Conservation (phyloP, 2,888 invertebrate species). For the Lithophane semibrunnea region DNA sequence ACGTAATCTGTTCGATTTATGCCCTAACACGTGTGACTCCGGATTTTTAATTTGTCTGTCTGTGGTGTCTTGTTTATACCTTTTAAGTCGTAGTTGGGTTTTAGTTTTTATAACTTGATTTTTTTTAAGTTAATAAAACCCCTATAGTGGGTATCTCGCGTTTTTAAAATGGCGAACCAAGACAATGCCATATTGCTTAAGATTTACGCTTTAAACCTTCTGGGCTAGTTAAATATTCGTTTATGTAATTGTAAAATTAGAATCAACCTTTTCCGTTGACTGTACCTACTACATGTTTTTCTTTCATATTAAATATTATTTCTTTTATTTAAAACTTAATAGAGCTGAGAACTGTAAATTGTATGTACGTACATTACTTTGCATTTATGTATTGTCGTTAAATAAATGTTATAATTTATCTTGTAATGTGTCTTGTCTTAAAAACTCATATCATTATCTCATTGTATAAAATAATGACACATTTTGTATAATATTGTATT, state of each 20-base stretch:
- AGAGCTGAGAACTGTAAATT: background rate
- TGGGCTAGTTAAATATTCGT: background rate
- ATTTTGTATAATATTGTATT: conserved; percentile 2
- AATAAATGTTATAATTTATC: background rate
- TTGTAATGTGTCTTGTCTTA: background rate
- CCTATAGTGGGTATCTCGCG: background rate
- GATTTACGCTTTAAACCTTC: background rate
- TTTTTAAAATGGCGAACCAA: background rate
- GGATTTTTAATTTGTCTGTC: no score
- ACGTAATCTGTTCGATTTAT: no score
- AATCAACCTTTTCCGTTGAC: background rate
- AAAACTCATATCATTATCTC: background rate
- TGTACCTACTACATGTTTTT: background rate
- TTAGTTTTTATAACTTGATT: no score
- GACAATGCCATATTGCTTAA: background rate
- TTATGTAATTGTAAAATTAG: background rate
- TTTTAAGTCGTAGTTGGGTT: no score
- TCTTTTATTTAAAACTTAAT: background rate
- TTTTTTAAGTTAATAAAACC: background rate
- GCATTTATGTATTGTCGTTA: background rate
- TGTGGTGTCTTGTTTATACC: no score
- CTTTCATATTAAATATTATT: background rate
- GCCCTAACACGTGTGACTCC: no score
- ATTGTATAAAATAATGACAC: background rate
- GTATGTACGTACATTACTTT: background rate